A percentile compares a stretch with the other conserved stretches of the same genome.
Evolutionary conservation across 2,888 invertebrate genomes (phyloP).

Genomic region (Polydrusus cervinus): DNA sequence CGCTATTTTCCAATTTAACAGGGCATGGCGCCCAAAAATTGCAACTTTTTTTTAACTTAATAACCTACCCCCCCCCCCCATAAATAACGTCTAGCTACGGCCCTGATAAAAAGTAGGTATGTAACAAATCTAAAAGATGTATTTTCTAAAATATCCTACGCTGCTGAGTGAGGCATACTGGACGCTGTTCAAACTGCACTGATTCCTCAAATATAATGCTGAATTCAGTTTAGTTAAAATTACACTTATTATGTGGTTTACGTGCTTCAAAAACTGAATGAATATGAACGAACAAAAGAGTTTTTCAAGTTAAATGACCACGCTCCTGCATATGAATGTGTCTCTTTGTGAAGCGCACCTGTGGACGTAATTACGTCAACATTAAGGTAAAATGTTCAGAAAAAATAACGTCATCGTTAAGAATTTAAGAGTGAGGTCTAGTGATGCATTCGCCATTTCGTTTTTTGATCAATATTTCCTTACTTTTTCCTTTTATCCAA

Average conservation of each 20-base stretch:
- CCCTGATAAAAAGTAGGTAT: too few species aligned
- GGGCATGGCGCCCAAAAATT: too few species aligned
- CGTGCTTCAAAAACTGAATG: slow-evolving; percentile 62
- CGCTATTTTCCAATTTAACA: too few species aligned
- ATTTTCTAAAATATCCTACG: background rate
- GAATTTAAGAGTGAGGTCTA: too few species aligned
- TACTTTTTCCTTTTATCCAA: too few species aligned
- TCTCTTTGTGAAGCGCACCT: slow-evolving; percentile 62
- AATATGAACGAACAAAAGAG: slow-evolving; percentile 62
- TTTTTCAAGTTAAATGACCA: slow-evolving; percentile 60
- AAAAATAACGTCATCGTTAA: background rate
- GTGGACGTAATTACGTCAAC: slow-evolving; percentile 60
- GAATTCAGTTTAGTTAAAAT: slow-evolving; percentile 62
- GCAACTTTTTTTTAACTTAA: too few species aligned
- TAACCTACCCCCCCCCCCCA: too few species aligned
- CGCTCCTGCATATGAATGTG: slow-evolving; percentile 63
- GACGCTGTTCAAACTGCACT: background rate
- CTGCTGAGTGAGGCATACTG: slow-evolving; percentile 21
- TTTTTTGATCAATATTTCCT: too few species aligned
- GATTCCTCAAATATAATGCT: slow-evolving; percentile 57
- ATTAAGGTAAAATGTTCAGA: background rate
- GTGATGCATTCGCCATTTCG: too few species aligned
- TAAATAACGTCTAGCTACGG: too few species aligned
- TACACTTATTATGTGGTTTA: slow-evolving; percentile 64
- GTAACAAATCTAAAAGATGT: too few species aligned